Evolutionary conservation across 2,888 invertebrate species (phyloP), one percentile per base, ranked within the genome.

Genomic region (Empis stercorea): DNA sequence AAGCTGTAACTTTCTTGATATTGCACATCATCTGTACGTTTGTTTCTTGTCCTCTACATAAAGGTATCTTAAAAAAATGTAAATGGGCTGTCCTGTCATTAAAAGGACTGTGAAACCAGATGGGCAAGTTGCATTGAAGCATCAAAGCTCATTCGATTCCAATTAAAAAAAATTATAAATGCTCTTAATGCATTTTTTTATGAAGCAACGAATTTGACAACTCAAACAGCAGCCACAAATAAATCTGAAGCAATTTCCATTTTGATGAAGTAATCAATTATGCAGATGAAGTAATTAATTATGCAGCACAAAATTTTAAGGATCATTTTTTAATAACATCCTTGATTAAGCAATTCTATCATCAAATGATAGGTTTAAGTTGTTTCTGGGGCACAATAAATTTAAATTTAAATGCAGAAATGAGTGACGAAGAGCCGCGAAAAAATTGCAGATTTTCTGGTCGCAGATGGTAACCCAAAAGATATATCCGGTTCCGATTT

Each of bases 11-110:
- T 43, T 57, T 57, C 50, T 58, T 59, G 42, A 39, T 37, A 48
- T 56, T 37, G 48, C n/a, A n/a, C n/a, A n/a, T n/a, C n/a, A n/a
- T n/a, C n/a, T 58, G 27, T 59, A 52, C 48, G 32, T 39, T 37
- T 59, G n/a, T 54, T 50, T 61, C 52, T 56, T 55, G 36, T 44
- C 48, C 36, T 57, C 56, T 37, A 52, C 52, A 42, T 49, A 57
- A 41, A 48, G 20, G 32, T 17, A 30, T 46, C 43, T 46, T 53
- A 38, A 45, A 36, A 27, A 20, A 30, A 43, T 41, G 44, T 37
- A 23, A 32, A 40, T 30, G 17, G 30, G 13, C 42, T 48, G 20
- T n/a, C n/a, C n/a, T n/a, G n/a, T 48, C n/a, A n/a, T n/a, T n/a
- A n/a, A n/a, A n/a, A n/a, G n/a, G n/a, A n/a, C n/a, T n/a, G n/a